Conservation (phyloP, 2,797 vertebrate species). For the Fistularia commersonii region DNA sequence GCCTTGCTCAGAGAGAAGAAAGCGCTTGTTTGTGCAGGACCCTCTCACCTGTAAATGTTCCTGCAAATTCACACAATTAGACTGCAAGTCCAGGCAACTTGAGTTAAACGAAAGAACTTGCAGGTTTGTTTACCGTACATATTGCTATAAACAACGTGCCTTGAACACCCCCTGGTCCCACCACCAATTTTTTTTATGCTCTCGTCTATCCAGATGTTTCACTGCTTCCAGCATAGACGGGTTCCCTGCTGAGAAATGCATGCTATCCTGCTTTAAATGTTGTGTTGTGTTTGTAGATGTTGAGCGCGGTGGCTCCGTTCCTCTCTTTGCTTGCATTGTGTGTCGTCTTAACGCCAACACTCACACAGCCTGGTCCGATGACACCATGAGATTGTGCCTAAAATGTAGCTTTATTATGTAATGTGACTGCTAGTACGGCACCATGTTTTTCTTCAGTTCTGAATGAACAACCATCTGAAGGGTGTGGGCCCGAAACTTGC, state of each 20-base stretch:
- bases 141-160: conserved; percentile 54
- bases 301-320: conserved; percentile 7
- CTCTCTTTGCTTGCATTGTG: conserved; percentile 17
- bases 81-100: conserved; percentile 97
- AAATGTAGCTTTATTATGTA: too few relatives aligned
- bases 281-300: conserved; percentile 22
- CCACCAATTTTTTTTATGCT: not conserved
- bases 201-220: too few relatives aligned
- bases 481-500: too few relatives aligned
- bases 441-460: too few relatives aligned
- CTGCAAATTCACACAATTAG: conserved; percentile 97
- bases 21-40: conserved; percentile 98
- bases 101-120: conserved; percentile 99
- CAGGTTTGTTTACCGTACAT: conserved; percentile 88
- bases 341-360: too few relatives aligned
- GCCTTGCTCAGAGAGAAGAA: conserved; percentile 98
- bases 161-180: not conserved
- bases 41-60: conserved; percentile 97
- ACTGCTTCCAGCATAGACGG: conserved; percentile 7
- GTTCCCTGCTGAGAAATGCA: conserved; percentile 51
- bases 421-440: too few relatives aligned
- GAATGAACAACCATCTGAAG: too few relatives aligned
- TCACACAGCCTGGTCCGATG: too few relatives aligned
- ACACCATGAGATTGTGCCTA: too few relatives aligned
- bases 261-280: conserved; percentile 67